Base-by-base conservation (phyloP, 2,888 invertebrate species). In the Mythimna ferrago region DNA sequence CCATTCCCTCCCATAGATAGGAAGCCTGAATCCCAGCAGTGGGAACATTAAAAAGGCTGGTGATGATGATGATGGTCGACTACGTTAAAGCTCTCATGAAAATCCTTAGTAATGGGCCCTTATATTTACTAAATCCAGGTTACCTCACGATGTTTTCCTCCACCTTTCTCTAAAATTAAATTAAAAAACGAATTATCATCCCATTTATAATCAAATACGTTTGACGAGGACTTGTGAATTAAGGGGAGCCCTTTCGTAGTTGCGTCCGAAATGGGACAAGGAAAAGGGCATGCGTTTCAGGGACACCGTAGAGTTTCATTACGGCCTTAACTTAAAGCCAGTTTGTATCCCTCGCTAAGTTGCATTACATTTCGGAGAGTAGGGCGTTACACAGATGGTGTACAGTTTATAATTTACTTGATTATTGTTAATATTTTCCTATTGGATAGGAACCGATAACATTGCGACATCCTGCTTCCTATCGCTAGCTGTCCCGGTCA, bases 271-370 rank as follows among this genome's bases (percentile, higher is more conserved):
- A 54, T 75, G 63, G 62, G 66, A 86, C 86, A 77, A 84, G 75
- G 78, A 77, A 81, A 84, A 78, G 78, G 62, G 41, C 72, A 65
- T 63, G 51, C 66, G 76, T 75, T 68, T 77, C 56, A 44, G 64
- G 64, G 84, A 73, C 74, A 70, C 66, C 51, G 60, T 60, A 85
- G 80, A 71, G 69, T 84, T 84, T 84, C 74, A 81, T 84, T 78
- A 73, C 75, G 26, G 67, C 73, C 82, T 66, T 81, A 78, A 73
- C 53, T 84, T 83, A 77, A 76, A 71, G 65, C 67, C 76, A 77
- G 78, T 86, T 86, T 78, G 38, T 53, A 38, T 62, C n/a, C 62
- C 69, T 77, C 51, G 60, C 48, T 70, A 60, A 73, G 56, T 80
- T 80, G 74, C 80, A 69, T 66, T 80, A 70, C 81, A 63, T 83